Conservation (phyloP, 2,797 vertebrate genomes). For the Dipus sagitta region DNA sequence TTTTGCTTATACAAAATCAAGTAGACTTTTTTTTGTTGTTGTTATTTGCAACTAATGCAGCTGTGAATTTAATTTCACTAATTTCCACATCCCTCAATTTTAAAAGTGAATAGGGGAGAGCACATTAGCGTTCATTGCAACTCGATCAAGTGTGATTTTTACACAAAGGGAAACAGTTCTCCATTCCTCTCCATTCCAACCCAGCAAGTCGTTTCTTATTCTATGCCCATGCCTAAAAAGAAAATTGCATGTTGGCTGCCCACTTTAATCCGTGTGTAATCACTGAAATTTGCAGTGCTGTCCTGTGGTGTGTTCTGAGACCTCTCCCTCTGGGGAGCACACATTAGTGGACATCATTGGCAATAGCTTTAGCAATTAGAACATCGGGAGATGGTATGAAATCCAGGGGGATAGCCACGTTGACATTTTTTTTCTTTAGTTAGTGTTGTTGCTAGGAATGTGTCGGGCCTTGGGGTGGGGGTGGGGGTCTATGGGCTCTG, state of each 20-base stretch:
- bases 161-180: slow-evolving; percentile 74
- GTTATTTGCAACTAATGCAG: slow-evolving; percentile 73
- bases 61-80: slow-evolving; percentile 79
- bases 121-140: slow-evolving; percentile 74
- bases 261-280: slow-evolving; percentile 84
- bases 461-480: background rate
- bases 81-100: slow-evolving; percentile 78
- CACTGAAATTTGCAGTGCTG: slow-evolving; percentile 81
- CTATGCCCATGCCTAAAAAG: slow-evolving; percentile 80
- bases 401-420: slow-evolving; percentile 73
- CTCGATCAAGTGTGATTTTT: slow-evolving; percentile 76
- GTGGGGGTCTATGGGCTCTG: background rate
- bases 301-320: slow-evolving; percentile 80
- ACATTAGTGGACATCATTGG: slow-evolving; percentile 74
- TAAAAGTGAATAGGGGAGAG: slow-evolving; percentile 73
- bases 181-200: slow-evolving; percentile 69
- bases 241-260: slow-evolving; percentile 83
- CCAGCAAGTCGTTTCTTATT: slow-evolving; percentile 75
- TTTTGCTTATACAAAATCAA: slow-evolving; percentile 69
- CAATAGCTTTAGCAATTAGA: slow-evolving; percentile 79
- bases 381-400: slow-evolving; percentile 78
- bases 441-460: slow-evolving; percentile 41
- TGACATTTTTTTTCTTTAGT: slow-evolving; percentile 68
- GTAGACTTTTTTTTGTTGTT: slow-evolving; percentile 43
- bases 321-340: slow-evolving; percentile 76